These are phyloP conservation scores for Penaeus vannamei DNA, from an alignment of 1,140 invertebrate genomes.

Conservation along the genomic window DNA sequence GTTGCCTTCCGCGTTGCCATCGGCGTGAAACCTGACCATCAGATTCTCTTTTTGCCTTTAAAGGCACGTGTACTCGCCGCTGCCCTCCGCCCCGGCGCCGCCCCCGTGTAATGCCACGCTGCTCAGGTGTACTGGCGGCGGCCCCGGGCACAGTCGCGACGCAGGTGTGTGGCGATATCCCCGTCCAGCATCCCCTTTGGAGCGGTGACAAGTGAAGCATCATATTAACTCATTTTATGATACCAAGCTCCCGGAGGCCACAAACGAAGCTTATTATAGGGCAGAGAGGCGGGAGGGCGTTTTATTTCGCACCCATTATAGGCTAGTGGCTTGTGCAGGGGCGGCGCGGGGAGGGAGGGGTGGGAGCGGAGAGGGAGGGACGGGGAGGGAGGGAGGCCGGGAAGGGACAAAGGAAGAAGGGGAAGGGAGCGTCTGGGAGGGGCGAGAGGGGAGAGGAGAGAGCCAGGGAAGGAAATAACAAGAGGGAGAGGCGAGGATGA, in stretches of 20 bases:
- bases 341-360: background rate
- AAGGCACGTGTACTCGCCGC: background rate
- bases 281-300: conserved; percentile 45
- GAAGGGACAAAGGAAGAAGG: background rate
- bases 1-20: conserved; percentile 6
- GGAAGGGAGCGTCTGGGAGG: background rate
- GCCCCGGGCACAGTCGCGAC: too few species aligned
- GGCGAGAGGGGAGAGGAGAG: background rate
- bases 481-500: too few species aligned
- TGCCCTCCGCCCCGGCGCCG: too few species aligned
- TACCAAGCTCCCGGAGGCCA: conserved; percentile 43
- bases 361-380: background rate
- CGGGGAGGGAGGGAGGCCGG: background rate
- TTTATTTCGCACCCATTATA: conserved; percentile 60
- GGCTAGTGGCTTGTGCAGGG: conserved; percentile 30
- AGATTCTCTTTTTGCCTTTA: background rate
- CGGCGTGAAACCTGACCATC: conserved; percentile 5
- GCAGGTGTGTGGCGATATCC: too few species aligned
- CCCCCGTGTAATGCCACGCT: too few species aligned
- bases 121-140: too few species aligned
- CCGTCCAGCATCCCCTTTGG: background rate
- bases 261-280: conserved; percentile 62
- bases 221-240: conserved; percentile 60
- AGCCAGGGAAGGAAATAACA: too few species aligned
- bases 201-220: conserved; percentile 54